Percentiles rank a stretch among this genome's conserved stretches.
These are phyloP conservation scores for Sciurus carolinensis DNA, from an alignment of 2,797 vertebrate genomes.

Conservation along the genomic window DNA sequence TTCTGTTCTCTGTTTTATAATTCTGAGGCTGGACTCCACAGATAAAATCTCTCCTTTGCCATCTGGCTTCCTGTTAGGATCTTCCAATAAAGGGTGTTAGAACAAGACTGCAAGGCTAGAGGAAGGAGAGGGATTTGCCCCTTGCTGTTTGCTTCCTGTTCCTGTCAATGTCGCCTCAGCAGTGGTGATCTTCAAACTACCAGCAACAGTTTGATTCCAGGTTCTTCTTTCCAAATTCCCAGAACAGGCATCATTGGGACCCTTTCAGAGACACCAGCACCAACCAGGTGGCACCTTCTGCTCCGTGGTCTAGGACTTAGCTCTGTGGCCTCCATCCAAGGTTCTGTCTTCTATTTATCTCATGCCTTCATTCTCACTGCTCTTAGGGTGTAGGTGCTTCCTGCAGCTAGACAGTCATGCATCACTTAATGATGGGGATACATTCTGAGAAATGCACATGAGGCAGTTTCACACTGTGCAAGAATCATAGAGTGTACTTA, in stretches of 20 bases:
- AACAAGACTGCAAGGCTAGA: not conserved
- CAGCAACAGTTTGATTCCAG: not conserved
- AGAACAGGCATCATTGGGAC: not conserved
- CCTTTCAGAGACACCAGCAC: not conserved
- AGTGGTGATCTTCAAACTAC: not conserved
- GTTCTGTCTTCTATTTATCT: not conserved
- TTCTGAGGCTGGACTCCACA: not conserved
- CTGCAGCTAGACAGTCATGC: not conserved
- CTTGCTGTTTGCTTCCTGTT: not conserved
- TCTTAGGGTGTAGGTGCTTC: not conserved
- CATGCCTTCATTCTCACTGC: not conserved
- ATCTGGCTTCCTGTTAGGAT: constrained; percentile 53
- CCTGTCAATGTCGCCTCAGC: not conserved
- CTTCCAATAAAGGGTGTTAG: constrained; percentile 31
- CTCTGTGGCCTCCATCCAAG: not conserved
- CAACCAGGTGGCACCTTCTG: not conserved
- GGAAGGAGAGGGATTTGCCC: not conserved
- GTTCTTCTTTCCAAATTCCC: not conserved
- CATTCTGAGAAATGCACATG: not conserved
- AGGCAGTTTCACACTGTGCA: not conserved
- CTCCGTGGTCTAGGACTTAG: not conserved
- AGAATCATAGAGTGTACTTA: not conserved
- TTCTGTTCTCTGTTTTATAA: constrained; percentile 32
- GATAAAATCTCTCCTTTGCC: constrained; percentile 29
- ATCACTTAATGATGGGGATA: not conserved